Conservation (phyloP, 2,888 invertebrate genomes). For the Rotaria socialis region DNA sequence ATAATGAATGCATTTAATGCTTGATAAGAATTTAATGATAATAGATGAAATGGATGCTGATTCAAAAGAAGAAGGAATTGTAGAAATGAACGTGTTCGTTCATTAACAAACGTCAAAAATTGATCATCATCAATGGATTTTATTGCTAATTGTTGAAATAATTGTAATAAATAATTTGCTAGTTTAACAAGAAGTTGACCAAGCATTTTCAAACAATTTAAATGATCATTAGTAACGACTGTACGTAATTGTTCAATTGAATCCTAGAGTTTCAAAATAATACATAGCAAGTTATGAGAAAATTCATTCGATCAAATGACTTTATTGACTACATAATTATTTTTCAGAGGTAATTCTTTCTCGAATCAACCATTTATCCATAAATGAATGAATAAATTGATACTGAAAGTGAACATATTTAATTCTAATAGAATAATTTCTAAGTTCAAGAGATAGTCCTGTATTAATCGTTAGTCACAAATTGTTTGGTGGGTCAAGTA, state of each 20-base stretch:
- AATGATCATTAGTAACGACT: constrained; percentile 14
- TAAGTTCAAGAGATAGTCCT: no score
- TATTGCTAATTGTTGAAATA: constrained; percentile 26
- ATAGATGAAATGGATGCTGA: constrained; percentile 21
- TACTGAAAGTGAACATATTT: no score
- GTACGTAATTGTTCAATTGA: constrained; percentile 34
- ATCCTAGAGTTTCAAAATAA: neutral
- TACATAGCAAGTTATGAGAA: no score
- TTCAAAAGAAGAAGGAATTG: constrained; percentile 31
- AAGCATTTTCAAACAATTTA: neutral
- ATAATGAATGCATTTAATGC: constrained; percentile 29
- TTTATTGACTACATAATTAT: no score
- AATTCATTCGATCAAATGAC: no score
- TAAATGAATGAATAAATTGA: no score
- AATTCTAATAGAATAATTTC: no score
- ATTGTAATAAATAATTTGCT: constrained; percentile 3
- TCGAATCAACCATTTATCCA: no score
- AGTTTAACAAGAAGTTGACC: constrained; percentile 24
- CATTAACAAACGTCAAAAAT: constrained; percentile 1
- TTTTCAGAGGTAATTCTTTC: no score
- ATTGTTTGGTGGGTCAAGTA: no score
- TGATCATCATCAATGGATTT: neutral
- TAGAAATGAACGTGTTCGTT: constrained; percentile 29
- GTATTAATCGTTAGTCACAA: no score
- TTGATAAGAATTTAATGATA: constrained; percentile 37